phyloP scores from a whole-genome alignment of 2,797 vertebrate species.

The Molothrus aeneus region DNA sequence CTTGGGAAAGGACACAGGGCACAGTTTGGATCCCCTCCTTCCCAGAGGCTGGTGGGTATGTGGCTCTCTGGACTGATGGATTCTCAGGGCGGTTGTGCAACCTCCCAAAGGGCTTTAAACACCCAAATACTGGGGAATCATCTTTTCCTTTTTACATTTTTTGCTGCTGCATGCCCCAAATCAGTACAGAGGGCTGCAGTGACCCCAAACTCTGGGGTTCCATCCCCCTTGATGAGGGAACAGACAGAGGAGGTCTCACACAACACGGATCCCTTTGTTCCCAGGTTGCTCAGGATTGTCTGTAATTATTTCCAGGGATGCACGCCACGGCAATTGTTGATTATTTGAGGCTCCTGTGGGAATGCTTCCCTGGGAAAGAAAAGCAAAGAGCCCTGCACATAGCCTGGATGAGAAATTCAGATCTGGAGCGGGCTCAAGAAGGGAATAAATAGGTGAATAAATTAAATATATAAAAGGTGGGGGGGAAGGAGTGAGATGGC shows the following conservation, averaged over 20 bases:
- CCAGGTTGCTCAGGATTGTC: neutral
- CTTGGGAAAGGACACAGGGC: fast-evolving
- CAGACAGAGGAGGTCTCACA: neutral
- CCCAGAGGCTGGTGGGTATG: neutral
- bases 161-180: neutral
- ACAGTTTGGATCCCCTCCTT: neutral
- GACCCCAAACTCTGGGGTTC: neutral
- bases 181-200: no score
- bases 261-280: neutral
- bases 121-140: no score
- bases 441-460: slow-evolving; percentile 33
- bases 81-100: fast-evolving
- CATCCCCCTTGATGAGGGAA: fast-evolving
- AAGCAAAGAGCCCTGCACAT: neutral
- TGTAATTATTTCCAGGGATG: slow-evolving; percentile 40
- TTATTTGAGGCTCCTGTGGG: slow-evolving; percentile 58
- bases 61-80: neutral
- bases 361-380: slow-evolving; percentile 14
- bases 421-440: slow-evolving; percentile 11
- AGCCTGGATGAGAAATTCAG: neutral
- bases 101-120: neutral
- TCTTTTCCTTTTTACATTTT: neutral
- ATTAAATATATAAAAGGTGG: slow-evolving; percentile 55
- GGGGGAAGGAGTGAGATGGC: neutral
- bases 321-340: slow-evolving; percentile 31